Base-by-base conservation (phyloP, 2,113 vertebrate species). In the Aix galericulata region DNA sequence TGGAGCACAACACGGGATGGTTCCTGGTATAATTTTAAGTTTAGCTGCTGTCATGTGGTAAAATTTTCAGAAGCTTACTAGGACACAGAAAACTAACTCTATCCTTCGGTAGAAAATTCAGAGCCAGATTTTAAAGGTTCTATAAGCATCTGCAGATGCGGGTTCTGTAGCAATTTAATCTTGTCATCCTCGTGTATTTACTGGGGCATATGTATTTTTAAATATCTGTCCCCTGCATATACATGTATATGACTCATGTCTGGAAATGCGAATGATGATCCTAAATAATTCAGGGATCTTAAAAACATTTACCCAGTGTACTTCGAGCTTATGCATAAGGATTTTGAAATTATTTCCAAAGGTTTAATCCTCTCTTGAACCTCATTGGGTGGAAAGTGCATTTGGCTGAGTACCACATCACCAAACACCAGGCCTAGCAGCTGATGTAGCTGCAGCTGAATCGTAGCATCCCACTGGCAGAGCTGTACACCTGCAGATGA, bases 1-100 rank as follows among this genome's bases (percentile, higher is more conserved):
- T 2, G 40, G 36, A 62, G 32, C 58, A 6, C 36, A n/a, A 48
- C 0, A 0, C 23, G 40, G 44, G 36, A 29, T 0, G 11, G 20
- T 29, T 8, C 48, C 25, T 7, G n/a, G 62, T 52, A n/a, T 36
- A 42, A 87, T 21, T 42, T 36, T 23, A 13, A 38, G 32, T 34
- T 68, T 22, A 52, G 50, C 34, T 55, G 31, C 34, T 80, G 32
- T 26, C 63, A 18, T 0, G 3, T 10, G 6, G 38, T 38, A 36
- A 53, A n/a, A 14, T 40, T 58, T 88, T 84, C 73, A 77, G 69
- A 55, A 55, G 46, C 36, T 77, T 77, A 74, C 44, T 13, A 20
- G 68, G 60, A 77, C 27, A 40, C 31, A 20, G 52, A 82, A 88
- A 64, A 74, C 21, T 74, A 38, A 8, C 17, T 66, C 38, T 31